These are phyloP conservation scores for Siderastrea radians DNA, from an alignment of 92 coral and sea anemone genomes.

Conservation along the genomic window DNA sequence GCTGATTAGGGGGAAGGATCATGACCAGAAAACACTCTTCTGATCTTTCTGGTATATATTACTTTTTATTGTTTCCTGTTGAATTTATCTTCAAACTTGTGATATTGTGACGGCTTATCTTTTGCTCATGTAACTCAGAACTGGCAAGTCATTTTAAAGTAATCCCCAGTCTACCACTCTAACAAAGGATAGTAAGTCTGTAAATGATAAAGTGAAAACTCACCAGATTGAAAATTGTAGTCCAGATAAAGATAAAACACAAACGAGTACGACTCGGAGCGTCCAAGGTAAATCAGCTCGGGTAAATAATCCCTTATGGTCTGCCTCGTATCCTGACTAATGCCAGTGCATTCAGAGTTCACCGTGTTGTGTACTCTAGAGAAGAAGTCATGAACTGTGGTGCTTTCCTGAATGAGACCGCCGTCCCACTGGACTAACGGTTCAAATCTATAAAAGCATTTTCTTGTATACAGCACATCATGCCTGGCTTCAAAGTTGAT, in stretches of 20 bases:
- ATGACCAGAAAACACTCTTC: no score
- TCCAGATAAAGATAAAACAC: conserved; percentile 67
- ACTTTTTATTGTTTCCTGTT: no score
- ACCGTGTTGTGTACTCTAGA: conserved; percentile 16
- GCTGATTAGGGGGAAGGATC: no score
- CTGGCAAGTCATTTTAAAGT: not conserved
- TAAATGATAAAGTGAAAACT: not conserved
- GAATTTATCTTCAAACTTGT: no score
- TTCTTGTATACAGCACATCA: conserved; percentile 30
- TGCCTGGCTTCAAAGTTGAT: conserved; percentile 29
- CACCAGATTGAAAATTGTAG: conserved; percentile 54
- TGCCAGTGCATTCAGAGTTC: conserved; percentile 28
- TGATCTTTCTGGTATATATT: no score
- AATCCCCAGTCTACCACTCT: no score
- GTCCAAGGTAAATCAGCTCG: conserved; percentile 73
- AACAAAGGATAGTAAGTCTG: not conserved
- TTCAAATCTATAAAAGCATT: conserved; percentile 37
- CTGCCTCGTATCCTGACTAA: not conserved
- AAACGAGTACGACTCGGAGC: conserved; percentile 71
- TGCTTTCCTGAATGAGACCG: conserved; percentile 1
- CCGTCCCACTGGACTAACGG: conserved; percentile 21
- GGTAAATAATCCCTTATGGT: conserved; percentile 51
- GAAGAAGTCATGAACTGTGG: conserved; percentile 23
- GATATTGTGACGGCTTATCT: no score
- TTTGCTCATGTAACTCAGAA: no score